A percentile compares a stretch with the other conserved stretches of the same genome.
These are phyloP conservation scores for Orthosia gothica DNA, from an alignment of 2,888 invertebrate genomes.

Conservation along the genomic window DNA sequence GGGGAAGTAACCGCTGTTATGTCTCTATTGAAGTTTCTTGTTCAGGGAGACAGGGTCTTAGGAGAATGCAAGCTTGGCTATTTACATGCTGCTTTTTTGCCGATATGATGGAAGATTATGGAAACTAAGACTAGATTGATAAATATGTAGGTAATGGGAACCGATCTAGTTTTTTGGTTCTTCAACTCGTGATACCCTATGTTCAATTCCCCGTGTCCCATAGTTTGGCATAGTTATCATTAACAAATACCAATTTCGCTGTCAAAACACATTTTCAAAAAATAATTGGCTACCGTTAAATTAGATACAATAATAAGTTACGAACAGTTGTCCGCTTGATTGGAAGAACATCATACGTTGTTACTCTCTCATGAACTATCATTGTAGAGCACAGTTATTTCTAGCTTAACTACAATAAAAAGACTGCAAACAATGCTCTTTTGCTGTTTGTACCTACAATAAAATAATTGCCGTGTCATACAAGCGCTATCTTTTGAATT, in stretches of 20 bases:
- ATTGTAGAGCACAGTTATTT: not conserved
- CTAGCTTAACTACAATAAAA: not conserved
- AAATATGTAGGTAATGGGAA: not conserved
- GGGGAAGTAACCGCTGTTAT: conserved; percentile 29
- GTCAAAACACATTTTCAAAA: too few species aligned
- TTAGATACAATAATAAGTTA: too few species aligned
- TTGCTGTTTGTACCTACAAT: not conserved
- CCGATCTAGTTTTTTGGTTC: not conserved
- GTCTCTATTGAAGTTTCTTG: conserved; percentile 19
- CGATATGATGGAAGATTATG: not conserved
- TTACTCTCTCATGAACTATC: not conserved
- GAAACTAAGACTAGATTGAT: not conserved
- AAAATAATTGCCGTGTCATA: not conserved
- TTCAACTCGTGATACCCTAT: not conserved
- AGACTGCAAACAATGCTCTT: not conserved
- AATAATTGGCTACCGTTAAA: too few species aligned
- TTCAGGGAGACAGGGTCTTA: not conserved
- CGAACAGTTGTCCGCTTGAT: not conserved
- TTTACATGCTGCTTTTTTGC: not conserved
- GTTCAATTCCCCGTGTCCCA: not conserved
- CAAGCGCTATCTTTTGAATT: not conserved
- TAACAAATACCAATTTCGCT: not conserved
- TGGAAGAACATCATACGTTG: not conserved
- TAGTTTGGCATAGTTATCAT: not conserved
- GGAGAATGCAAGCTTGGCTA: not conserved